Base-by-base conservation (phyloP, 64 coral and sea anemone species). In the Montipora foliosa region DNA sequence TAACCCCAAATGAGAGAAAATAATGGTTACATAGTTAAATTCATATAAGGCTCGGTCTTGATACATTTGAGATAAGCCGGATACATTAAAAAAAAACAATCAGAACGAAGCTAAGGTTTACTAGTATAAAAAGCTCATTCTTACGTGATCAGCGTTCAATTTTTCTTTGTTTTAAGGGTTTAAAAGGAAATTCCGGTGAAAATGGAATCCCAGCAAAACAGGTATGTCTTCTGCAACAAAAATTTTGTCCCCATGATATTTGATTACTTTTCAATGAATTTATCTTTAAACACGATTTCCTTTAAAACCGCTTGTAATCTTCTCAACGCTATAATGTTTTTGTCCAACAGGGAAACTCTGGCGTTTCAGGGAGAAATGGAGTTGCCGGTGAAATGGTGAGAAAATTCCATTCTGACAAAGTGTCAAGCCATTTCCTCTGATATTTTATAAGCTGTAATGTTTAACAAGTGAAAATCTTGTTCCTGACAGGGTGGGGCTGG, bases 331-430 rank as follows among this genome's bases (percentile, higher is more conserved):
- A 15, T 1, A 9, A 24, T 73, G 1, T 24, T 24, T 73, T 87
- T 87, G 10, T 6, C 17, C 45, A 10, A 19, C 47, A 90, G 89
- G 89, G 89, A 44, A 67, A 81, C n/a, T 68, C 89, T 81, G 89
- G 89, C 22, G 6, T 71, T 55, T 20, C 68, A 15, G 89, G 89
- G 13, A 80, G 16, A 71, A 67, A 79, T 8, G 89, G 89, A 67
- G 79, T 55, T 5, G 50, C 61, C 8, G 89, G 89, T 1, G 89
- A 90, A 71, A 72, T 73, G 77, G 89, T 74, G 83, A 59, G 67
- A 57, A 44, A 47, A 24, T 6, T 20, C 68, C 11, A 21, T 71
- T 71, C 68, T 71, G 68, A 5, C 21, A 21, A 57, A 57, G 7
- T 71, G 20, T 22, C 17, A 71, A 0, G 2, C 37, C 37, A 0